Percentiles rank a stretch among this genome's conserved stretches.
These are phyloP conservation scores for Nycticryphes semicollaris DNA, from an alignment of 2,113 vertebrate genomes.

Conservation along the genomic window DNA sequence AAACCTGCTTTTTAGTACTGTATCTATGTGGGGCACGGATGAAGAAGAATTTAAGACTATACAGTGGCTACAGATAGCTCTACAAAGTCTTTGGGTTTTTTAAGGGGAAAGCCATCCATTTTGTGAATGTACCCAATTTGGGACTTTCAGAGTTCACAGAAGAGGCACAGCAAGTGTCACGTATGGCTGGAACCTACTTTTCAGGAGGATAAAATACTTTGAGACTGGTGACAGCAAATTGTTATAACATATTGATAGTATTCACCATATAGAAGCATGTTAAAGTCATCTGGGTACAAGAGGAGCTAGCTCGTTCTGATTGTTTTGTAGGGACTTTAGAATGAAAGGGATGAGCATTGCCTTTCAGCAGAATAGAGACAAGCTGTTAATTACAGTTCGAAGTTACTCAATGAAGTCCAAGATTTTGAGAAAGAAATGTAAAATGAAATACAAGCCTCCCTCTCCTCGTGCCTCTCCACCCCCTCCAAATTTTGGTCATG, in stretches of 20 bases:
- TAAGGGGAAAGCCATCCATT: not conserved
- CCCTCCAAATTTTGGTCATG: not conserved
- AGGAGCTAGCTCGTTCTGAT: not conserved
- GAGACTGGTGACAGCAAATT: not conserved
- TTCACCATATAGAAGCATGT: not conserved
- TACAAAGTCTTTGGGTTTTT: not conserved
- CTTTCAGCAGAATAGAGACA: not conserved
- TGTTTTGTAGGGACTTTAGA: not conserved
- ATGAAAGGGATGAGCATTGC: not conserved
- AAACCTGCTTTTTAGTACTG: not conserved
- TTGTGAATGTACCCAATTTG: not conserved
- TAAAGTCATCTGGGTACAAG: not conserved
- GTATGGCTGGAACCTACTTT: not conserved
- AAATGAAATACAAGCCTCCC: not conserved
- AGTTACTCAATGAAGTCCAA: not conserved
- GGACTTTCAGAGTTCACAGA: not conserved
- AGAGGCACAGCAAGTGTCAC: not conserved
- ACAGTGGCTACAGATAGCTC: not conserved
- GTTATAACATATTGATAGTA: not conserved
- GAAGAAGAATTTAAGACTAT: not conserved
- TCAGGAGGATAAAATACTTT: not conserved
- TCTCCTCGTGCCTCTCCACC: too few species aligned
- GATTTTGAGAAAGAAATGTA: not conserved
- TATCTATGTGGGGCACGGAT: not conserved
- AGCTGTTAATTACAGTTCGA: not conserved